These are phyloP conservation scores for Tetraodon nigroviridis DNA, from an alignment of 2,113 vertebrate genomes.

Conservation along the genomic window DNA sequence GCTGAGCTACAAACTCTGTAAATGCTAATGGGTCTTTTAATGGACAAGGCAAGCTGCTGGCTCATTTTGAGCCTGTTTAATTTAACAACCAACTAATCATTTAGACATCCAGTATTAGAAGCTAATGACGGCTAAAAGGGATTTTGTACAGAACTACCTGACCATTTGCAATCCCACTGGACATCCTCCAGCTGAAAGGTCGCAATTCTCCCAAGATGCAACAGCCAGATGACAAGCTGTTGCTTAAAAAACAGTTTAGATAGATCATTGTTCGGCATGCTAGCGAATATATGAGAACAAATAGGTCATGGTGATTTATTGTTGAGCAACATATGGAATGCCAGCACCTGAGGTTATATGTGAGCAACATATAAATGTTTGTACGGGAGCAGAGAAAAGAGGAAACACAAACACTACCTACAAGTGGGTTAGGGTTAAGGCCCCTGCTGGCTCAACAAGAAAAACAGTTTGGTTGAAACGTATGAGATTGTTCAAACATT, in stretches of 20 bases:
- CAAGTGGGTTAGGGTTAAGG: slow-evolving; percentile 25
- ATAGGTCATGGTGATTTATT: slow-evolving; percentile 61
- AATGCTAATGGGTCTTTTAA: not conserved
- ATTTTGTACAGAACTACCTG: too few relatives aligned
- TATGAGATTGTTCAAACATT: too few relatives aligned
- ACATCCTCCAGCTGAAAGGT: slow-evolving; percentile 16
- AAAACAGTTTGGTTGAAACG: too few relatives aligned
- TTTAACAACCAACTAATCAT: too few relatives aligned
- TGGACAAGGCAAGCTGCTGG: not conserved
- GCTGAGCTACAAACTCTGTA: too few relatives aligned
- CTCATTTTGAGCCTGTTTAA: too few relatives aligned
- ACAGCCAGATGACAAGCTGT: slow-evolving; percentile 59
- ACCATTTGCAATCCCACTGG: too few relatives aligned
- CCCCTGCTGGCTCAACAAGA: not conserved
- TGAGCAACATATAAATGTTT: slow-evolving; percentile 27
- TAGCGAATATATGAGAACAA: slow-evolving; percentile 34
- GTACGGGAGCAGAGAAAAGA: slow-evolving; percentile 22
- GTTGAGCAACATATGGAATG: too few relatives aligned
- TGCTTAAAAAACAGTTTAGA: slow-evolving; percentile 65
- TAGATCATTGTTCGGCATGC: slow-evolving; percentile 48
- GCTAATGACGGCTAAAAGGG: too few relatives aligned
- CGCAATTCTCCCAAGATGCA: slow-evolving; percentile 50
- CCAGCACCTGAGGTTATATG: too few relatives aligned
- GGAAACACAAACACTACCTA: slow-evolving; percentile 16
- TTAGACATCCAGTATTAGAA: too few relatives aligned